A percentile compares a stretch with the other conserved stretches of the same genome.
These are phyloP conservation scores for Drosophila paulistorum DNA, from an alignment of 1,140 invertebrate species.

Conservation along the genomic window DNA sequence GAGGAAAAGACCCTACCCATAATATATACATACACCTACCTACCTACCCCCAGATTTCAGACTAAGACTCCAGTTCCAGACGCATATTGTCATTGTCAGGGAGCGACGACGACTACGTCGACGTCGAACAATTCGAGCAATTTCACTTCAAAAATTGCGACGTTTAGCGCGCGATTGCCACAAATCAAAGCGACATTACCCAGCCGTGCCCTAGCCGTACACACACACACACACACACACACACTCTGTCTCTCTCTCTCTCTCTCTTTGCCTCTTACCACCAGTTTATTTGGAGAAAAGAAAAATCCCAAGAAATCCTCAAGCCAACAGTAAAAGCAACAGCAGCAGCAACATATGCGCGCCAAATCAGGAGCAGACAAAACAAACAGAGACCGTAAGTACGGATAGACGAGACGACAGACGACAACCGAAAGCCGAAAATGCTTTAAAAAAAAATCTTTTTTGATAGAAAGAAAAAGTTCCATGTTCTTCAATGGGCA, in stretches of 20 bases:
- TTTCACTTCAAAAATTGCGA: constrained; percentile 78
- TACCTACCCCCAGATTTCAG: constrained; percentile 24
- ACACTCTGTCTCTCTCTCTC: neutral
- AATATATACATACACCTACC: constrained; percentile 10
- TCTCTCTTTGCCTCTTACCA: neutral
- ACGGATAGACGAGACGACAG: constrained; percentile 38
- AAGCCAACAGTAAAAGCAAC: constrained; percentile 6
- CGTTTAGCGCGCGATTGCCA: constrained; percentile 78
- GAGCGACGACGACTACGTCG: constrained; percentile 10
- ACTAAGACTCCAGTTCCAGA: constrained; percentile 28
- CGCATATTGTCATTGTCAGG: constrained; percentile 54
- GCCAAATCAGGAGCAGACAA: constrained; percentile 76
- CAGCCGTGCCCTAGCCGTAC: constrained; percentile 27
- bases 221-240: neutral
- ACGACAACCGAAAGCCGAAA: constrained; percentile 41
- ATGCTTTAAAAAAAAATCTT: constrained; percentile 51
- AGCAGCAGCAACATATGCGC: constrained; percentile 64
- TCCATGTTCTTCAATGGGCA: constrained; percentile 8
- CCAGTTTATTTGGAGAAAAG: constrained; percentile 6
- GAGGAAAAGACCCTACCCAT: constrained; percentile 5
- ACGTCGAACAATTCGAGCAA: constrained; percentile 73
- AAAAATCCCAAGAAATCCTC: constrained; percentile 63
- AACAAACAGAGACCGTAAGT: constrained; percentile 69
- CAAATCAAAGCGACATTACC: constrained; percentile 76
- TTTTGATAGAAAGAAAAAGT: constrained; percentile 66